A percentile compares a stretch with the other conserved stretches of the same genome.
These are phyloP conservation scores for Epiblema foenella DNA, from an alignment of 2,888 invertebrate species.

Conservation along the genomic window DNA sequence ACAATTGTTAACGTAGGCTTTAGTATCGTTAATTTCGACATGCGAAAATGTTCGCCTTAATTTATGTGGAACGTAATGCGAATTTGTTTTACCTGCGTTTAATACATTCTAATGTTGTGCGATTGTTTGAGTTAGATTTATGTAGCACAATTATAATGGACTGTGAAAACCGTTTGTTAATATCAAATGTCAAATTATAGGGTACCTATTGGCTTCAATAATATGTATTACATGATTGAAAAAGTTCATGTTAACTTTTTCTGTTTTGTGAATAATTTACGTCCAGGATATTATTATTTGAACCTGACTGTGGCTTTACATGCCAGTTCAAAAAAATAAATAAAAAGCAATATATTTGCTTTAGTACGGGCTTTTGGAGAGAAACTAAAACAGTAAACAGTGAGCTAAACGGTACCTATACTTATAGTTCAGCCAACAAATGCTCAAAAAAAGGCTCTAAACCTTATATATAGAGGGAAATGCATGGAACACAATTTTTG, in stretches of 20 bases:
- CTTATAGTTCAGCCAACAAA: no score
- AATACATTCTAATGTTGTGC: conserved; percentile 4
- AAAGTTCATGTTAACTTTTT: not conserved
- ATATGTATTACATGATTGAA: not conserved
- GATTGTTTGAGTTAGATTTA: conserved; percentile 14
- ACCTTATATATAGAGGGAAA: no score
- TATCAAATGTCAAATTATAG: not conserved
- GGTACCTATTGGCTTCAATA: not conserved
- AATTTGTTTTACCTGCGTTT: conserved; percentile 18
- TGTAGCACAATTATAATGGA: not conserved
- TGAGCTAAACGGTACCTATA: no score
- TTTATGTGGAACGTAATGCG: conserved; percentile 19
- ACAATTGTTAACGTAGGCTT: conserved; percentile 57
- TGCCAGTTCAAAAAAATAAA: no score
- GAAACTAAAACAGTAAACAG: no score
- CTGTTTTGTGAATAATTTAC: not conserved
- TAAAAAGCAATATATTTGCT: no score
- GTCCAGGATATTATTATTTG: no score
- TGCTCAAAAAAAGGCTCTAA: no score
- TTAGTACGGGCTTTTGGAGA: no score
- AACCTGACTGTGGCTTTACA: no score
- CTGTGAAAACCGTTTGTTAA: not conserved
- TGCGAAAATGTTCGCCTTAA: conserved; percentile 28
- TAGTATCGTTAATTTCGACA: conserved; percentile 33
- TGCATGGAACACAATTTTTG: no score